These are phyloP conservation scores for Ophiothrix spiculata DNA, from an alignment of 35 echinoderm and acorn worm genomes.

Conservation along the genomic window DNA sequence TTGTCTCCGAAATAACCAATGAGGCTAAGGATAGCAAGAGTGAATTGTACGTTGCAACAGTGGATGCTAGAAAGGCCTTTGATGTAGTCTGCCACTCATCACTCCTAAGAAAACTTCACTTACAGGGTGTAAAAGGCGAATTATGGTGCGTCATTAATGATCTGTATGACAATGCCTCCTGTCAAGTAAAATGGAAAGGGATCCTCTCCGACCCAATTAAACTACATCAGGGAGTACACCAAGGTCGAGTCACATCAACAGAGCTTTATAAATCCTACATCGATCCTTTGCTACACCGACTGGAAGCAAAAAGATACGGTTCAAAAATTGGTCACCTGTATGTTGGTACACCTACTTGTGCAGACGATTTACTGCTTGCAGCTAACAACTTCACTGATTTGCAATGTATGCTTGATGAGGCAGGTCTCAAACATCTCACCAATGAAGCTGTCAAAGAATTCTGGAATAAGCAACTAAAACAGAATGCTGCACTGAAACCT, in stretches of 20 bases:
- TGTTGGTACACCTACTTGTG: neutral
- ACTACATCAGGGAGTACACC: neutral
- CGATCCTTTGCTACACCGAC: neutral
- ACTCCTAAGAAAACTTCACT: neutral
- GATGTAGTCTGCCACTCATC: neutral
- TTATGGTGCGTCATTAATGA: neutral
- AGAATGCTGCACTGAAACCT: neutral
- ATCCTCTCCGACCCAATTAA: neutral
- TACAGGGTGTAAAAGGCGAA: neutral
- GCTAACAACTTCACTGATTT: neutral
- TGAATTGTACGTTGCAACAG: neutral
- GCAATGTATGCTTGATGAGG: neutral
- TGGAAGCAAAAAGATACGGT: neutral
- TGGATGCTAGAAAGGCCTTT: neutral
- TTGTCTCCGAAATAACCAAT: neutral
- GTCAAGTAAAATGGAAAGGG: neutral
- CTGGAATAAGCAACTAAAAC: neutral
- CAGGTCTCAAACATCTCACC: neutral
- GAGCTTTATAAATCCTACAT: neutral
- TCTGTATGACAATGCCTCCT: neutral
- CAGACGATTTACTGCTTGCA: neutral
- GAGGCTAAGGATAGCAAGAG: neutral
- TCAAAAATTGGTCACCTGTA: neutral
- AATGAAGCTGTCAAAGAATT: neutral
- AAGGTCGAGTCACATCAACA: neutral